A percentile compares a stretch with the other conserved stretches of the same genome.
Evolutionary conservation across 2,797 vertebrate species (phyloP).

Genomic region (Pangasius mekongensis): DNA sequence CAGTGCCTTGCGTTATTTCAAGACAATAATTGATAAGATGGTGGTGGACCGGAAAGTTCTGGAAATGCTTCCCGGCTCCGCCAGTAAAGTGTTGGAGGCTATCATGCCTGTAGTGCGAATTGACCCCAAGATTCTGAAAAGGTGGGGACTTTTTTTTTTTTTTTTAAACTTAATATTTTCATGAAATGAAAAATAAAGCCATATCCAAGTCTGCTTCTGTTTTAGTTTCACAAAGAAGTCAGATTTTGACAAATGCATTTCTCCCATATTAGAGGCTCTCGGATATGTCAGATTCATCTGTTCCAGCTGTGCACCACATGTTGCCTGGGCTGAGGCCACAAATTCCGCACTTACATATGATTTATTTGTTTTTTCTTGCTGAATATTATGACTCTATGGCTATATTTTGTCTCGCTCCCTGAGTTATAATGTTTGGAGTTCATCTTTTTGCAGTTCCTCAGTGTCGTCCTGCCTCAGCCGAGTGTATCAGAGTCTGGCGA

Average conservation of each 20-base stretch:
- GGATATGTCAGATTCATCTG: not conserved
- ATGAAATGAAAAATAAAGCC: not conserved
- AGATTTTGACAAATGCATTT: not conserved
- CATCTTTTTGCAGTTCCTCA: conserved; percentile 73
- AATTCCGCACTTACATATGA: not conserved
- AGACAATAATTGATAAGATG: conserved; percentile 93
- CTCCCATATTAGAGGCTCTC: not conserved
- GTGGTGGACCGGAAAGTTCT: conserved; percentile 85
- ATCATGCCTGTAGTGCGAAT: conserved; percentile 84
- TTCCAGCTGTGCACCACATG: conserved; percentile 2
- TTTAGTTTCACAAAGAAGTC: not conserved
- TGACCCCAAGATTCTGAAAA: conserved; percentile 82
- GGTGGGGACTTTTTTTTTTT: conserved; percentile 67
- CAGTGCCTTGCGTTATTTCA: conserved; percentile 91
- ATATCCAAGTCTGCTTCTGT: not conserved
- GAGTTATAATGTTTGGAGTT: not conserved
- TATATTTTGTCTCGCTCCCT: not conserved
- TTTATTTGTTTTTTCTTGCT: not conserved
- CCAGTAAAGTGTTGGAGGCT: conserved; percentile 88
- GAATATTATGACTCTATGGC: not conserved
- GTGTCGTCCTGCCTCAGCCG: conserved; percentile 84
- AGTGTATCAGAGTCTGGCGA: conserved; percentile 87
- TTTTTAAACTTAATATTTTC: not conserved
- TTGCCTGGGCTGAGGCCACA: not conserved
- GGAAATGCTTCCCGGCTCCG: conserved; percentile 89